Percentiles rank a stretch among this genome's conserved stretches.
These are phyloP conservation scores for Heterotilapia buettikoferi DNA, from an alignment of 2,113 vertebrate genomes.

Conservation along the genomic window DNA sequence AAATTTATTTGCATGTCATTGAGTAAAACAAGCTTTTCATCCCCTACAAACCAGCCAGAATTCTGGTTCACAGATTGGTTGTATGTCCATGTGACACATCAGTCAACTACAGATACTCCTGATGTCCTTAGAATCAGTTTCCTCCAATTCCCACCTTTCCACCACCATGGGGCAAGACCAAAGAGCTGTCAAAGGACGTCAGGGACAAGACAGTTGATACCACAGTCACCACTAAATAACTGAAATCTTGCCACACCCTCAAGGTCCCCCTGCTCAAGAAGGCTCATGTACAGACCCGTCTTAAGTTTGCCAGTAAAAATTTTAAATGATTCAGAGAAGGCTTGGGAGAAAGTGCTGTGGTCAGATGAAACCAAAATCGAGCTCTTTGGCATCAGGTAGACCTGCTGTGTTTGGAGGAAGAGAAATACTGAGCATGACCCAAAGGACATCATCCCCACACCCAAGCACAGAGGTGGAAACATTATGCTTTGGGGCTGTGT, in stretches of 20 bases:
- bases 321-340: neutral
- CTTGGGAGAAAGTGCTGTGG: neutral
- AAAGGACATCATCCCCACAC: neutral
- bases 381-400: neutral
- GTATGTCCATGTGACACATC: neutral
- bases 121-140: neutral
- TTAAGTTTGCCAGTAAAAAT: neutral
- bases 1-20: neutral
- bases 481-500: neutral
- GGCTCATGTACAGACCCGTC: neutral
- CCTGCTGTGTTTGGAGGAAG: neutral
- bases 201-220: neutral
- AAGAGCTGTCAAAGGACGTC: neutral
- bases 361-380: neutral
- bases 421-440: neutral
- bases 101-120: neutral
- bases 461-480: neutral
- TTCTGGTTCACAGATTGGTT: neutral
- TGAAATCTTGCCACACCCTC: neutral
- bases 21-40: neutral
- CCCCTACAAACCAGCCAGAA: neutral
- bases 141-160: neutral
- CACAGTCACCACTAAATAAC: neutral
- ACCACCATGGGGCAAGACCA: neutral
- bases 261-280: neutral